Evolutionary conservation across 2,797 vertebrate species (phyloP), one percentile per base, ranked within the genome.

Genomic region (Coregonus ussuriensis): DNA sequence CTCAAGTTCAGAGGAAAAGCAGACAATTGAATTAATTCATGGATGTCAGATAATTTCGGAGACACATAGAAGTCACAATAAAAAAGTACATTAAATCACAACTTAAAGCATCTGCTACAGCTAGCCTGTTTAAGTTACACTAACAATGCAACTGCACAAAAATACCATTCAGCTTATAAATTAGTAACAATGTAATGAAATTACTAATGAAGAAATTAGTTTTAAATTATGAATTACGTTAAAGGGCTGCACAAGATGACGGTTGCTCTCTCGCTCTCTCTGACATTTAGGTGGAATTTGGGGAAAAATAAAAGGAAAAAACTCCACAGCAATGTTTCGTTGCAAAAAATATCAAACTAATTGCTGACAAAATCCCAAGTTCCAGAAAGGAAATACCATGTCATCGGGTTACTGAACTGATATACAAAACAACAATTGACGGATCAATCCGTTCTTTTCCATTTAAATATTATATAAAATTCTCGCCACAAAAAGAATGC

Each of bases 191-290:
- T 83, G 80, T 79, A 91, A 93, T 92, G 90, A 71, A 78, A 89
- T 90, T 90, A 72, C 88, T 90, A 92, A 93, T 88, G 79, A 85
- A 88, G 75, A 84, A 82, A 90, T 89, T 86, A 71, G 86, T 85
- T 92, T 90, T 85, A 83, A 88, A 87, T 84, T 79, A 83, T 78
- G 79, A 89, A 90, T 71, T 90, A 77, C 85, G 90, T 89, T 84
- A 91, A 84, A 88, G 88, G 88, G 71, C 88, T 90, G 92, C 92
- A 88, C 80, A 86, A 88, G 75, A 84, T 47, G 41, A 9, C 0
- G 41, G 3, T 73, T 51, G 73, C 82, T 59, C 69, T 72, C 67
- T 25, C 66, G 41, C 15, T 75, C 7, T n/a, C 67, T 14, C n/a
- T 47, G 73, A 47, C 41, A 47, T 81, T 79, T 76, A 66, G 74